These are phyloP conservation scores for Crotalus tigris DNA, from an alignment of 2,113 vertebrate genomes.

Conservation along the genomic window DNA sequence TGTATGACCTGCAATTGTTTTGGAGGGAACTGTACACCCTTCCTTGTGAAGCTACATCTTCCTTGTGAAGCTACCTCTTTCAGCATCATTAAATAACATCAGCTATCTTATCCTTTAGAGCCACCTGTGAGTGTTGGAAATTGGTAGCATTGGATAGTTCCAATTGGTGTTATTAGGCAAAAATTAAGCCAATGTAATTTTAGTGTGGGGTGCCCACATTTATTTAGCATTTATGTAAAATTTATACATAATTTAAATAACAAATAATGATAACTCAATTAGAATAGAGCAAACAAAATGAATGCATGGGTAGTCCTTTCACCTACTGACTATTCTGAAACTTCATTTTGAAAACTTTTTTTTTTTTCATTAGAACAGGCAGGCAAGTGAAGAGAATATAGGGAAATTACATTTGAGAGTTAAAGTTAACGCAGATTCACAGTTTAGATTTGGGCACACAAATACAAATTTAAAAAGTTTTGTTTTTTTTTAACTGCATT, in stretches of 20 bases:
- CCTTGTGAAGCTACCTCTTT: background rate
- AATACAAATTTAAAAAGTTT: background rate
- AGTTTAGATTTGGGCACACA: background rate
- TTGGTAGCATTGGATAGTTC: too few relatives aligned
- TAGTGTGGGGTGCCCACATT: too few relatives aligned
- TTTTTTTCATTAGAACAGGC: background rate
- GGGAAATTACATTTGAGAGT: background rate
- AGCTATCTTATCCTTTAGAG: background rate
- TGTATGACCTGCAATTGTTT: background rate
- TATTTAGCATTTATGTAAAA: too few relatives aligned
- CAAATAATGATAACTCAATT: background rate
- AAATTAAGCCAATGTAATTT: too few relatives aligned
- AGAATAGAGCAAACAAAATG: background rate
- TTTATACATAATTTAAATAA: too few relatives aligned
- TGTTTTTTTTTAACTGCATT: background rate
- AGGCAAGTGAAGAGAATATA: background rate
- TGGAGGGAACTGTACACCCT: background rate
- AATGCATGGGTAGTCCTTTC: background rate
- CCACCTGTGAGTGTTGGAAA: background rate
- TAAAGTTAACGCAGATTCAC: background rate
- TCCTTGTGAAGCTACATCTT: background rate
- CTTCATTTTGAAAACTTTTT: background rate
- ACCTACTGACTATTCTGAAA: background rate
- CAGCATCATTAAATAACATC: background rate
- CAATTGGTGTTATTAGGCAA: too few relatives aligned